Evolutionary conservation across 1,140 invertebrate species (phyloP), one percentile per base, ranked within the genome.

Genomic region (Microplitis demolitor): DNA sequence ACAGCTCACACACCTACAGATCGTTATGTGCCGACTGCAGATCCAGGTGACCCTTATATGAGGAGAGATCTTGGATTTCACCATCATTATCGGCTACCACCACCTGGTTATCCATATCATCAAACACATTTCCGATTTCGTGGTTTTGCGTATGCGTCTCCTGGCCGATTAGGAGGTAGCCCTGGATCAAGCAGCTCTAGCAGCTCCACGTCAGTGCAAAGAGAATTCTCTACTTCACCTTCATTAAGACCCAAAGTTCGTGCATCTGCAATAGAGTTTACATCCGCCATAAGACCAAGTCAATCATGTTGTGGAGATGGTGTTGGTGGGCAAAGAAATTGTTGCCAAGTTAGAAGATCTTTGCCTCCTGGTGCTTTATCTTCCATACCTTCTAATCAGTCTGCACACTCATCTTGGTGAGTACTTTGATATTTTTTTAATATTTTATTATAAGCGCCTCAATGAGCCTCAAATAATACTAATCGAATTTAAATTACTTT

Each of bases 321-420:
- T 79, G 77, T 85, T 82, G 68, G 79, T 16, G 66, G 74, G 34
- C 79, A 78, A 72, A 66, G 74, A 39, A 75, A 74, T 79, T 89
- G 86, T 77, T 89, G 82, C 83, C 87, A 83, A 69, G 85, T 88
- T 80, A 88, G 84, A 80, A 80, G 85, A 58, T 87, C 85, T 2
- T 16, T 87, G 31, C 86, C 78, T 82, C 88, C 87, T 79, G 85
- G 89, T 78, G 73, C 89, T 77, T 54, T 91, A 82, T 84, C 90
- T 74, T 74, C 87, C 79, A 82, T 90, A 87, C 80, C 89, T 3
- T 39, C 51, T 76, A 83, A 85, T 81, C 79, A 87, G 84, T 76
- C 77, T 81, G 88, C 78, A 80, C 90, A 81, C 83, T 89, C 85
- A 79, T 91, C 84, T 9, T 92, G 91, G 91, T 92, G 77, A 91